phyloP scores from a whole-genome alignment of 2,888 invertebrate species.

The Pammene aurita region DNA sequence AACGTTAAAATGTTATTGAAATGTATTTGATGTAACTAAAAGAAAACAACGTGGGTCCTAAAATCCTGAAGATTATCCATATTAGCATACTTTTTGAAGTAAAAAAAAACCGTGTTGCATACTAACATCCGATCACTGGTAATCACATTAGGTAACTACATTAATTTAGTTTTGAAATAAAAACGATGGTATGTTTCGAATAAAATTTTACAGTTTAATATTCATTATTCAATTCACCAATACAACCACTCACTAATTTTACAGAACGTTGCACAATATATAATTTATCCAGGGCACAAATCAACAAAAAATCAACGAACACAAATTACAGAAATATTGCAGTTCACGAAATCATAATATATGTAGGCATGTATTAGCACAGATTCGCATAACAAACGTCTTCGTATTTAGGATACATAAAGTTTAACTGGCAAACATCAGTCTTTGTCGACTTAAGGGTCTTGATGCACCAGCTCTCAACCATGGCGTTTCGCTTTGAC shows the following conservation, averaged over 20 bases:
- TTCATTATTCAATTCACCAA: background rate
- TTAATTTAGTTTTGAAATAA: background rate
- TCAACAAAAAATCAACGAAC: background rate
- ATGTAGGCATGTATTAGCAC: conserved; percentile 46
- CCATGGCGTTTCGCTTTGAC: conserved; percentile 51
- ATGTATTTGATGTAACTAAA: no score
- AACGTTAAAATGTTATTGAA: no score
- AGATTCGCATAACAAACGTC: conserved; percentile 68
- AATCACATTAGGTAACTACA: no score
- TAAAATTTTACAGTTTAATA: background rate
- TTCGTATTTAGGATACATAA: conserved; percentile 56
- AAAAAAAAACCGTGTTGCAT: no score
- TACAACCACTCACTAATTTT: background rate
- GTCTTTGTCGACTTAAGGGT: conserved; percentile 57
- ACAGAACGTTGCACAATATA: background rate
- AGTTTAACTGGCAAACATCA: conserved; percentile 56
- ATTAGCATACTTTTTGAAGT: no score
- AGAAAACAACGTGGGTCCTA: no score
- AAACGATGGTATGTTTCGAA: background rate
- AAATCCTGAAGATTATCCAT: no score
- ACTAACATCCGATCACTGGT: no score
- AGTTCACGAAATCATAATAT: conserved; percentile 4
- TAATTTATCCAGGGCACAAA: background rate
- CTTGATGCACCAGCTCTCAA: conserved; percentile 64
- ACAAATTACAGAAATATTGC: background rate